Base-by-base conservation (phyloP, 1,140 invertebrate genomes). In the Bombus haemorrhoidalis region DNA sequence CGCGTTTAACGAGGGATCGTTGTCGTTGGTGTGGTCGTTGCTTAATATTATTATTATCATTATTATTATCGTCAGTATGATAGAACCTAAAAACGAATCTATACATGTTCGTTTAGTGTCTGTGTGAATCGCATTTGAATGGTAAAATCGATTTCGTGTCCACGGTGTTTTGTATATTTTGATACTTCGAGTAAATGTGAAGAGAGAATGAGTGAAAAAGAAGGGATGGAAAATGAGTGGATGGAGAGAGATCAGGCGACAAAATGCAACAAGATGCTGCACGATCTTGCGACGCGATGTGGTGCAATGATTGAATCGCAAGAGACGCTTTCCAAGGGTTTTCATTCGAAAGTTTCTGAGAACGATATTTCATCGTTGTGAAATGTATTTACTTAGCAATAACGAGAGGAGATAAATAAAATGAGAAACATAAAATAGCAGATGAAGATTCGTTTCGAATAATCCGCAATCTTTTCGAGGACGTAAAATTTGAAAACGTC, bases 221-320 rank as follows among this genome's bases (percentile, higher is more conserved):
- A 47, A 73, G 8, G n/a, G 22, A 28, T 5, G 32, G 57, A 73
- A 39, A 39, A 41, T 8, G 39, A 41, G 6, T 1, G 32, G 68
- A 39, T 12, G 81, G 28, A 22, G 78, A 76, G 62, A 62, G 39
- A 85, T 81, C 64, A 85, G 83, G 87, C 87, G 88, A 86, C 88
- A 89, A 89, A 69, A 89, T 89, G 88, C 88, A 89, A 89, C 88
- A 89, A 79, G 80, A 89, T 89, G 88, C 88, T 77, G 53, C 57
- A 57, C 39, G 77, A 72, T 69, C 25, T 69, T 15, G 76, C 59
- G 59, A 88, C 34, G 34, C 66, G 41, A 37, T 37, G 18, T 37
- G 15, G 10, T 39, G 57, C 39, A 32, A 57, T 25, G 8, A 2
- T 39, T 10, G 8, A 15, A 18, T 43, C 10, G 9, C 22, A 43